These are phyloP conservation scores for Tipula helvola DNA, from an alignment of 2,888 invertebrate genomes.

Conservation along the genomic window DNA sequence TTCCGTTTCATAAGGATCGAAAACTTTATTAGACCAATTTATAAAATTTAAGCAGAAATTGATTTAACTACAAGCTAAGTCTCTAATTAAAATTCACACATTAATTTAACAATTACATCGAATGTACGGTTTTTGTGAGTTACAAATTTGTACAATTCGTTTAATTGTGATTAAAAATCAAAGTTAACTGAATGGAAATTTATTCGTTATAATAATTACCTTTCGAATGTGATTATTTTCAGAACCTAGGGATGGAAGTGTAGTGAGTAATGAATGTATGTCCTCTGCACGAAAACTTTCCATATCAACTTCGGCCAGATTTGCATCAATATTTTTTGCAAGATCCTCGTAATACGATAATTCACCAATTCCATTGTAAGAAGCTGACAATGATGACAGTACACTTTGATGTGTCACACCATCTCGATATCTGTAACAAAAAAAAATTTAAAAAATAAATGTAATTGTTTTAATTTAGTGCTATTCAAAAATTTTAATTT, in stretches of 20 bases:
- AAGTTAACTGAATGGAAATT: neutral
- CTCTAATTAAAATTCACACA: too few species aligned
- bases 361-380: constrained; percentile 59
- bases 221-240: neutral
- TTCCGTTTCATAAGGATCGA: too few species aligned
- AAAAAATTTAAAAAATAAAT: constrained; percentile 17
- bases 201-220: neutral
- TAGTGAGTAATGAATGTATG: constrained; percentile 71
- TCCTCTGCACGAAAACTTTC: constrained; percentile 87
- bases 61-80: too few species aligned
- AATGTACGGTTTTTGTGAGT: too few species aligned
- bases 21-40: too few species aligned
- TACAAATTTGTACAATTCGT: too few species aligned
- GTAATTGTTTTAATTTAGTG: neutral
- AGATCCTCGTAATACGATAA: constrained; percentile 70
- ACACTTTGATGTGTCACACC: constrained; percentile 67
- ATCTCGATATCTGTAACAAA: constrained; percentile 57
- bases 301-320: constrained; percentile 90
- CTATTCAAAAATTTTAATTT: neutral
- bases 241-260: constrained; percentile 41
- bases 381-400: constrained; percentile 66
- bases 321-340: constrained; percentile 80
- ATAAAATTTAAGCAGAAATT: too few species aligned
- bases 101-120: too few species aligned
- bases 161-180: too few species aligned